Evolutionary conservation across 2,888 invertebrate species (phyloP), one percentile per base, ranked within the genome.

Genomic region (Aspidiotus destructor): DNA sequence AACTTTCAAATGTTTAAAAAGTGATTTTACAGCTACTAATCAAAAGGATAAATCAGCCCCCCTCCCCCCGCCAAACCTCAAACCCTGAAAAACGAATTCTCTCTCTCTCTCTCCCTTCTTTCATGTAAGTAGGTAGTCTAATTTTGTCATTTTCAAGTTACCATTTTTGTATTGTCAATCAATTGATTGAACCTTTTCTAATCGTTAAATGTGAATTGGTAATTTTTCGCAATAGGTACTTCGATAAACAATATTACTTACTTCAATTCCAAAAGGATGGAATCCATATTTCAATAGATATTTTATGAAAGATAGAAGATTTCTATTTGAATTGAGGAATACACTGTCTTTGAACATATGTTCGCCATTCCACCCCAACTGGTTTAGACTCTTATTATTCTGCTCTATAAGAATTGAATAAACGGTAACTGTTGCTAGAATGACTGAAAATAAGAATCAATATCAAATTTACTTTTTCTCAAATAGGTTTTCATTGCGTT

Each of bases 201-300:
- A 57, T 7, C n/a, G n/a, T n/a, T n/a, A n/a, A n/a, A n/a, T n/a
- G n/a, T n/a, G n/a, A n/a, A n/a, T n/a, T n/a, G n/a, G n/a, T n/a
- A n/a, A n/a, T n/a, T n/a, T n/a, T n/a, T n/a, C n/a, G n/a, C n/a
- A n/a, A n/a, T 6, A 3, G 7, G 17, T 57, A 48, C 48, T 48
- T 48, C 2, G 6, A 48, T 13, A 1, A 48, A 11, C 2, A n/a
- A 48, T 13, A 16, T 7, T 55, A 15, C 64, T 77, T 77, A 89
- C 88, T 83, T 97, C 96, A 13, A 94, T 82, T 7, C 99, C 99
- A 80, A 98, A 97, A 77, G 96, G 97, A 79, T 94, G 98, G 79
- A 94, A 99, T 40, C 90, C 89, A 77, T 90, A 97, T 78, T 99
- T 99, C 68, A 89, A 80, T 68, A 98, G 79, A 79, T 92, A 99